phyloP scores from a whole-genome alignment of 2,113 vertebrate species.

The Paedocypris sp. region DNA sequence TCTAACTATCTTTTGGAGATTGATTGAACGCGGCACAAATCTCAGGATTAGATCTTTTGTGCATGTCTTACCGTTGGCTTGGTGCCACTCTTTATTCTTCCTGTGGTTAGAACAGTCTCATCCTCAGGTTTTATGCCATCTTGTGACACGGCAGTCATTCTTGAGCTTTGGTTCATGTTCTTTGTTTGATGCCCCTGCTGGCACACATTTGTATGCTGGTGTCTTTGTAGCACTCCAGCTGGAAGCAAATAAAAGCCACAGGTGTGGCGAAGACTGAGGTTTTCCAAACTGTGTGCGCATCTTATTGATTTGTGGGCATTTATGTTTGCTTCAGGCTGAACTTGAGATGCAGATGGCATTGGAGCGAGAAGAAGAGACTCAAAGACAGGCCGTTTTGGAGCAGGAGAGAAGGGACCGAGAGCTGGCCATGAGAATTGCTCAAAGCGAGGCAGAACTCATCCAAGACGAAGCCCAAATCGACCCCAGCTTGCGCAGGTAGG shows the following conservation, averaged over 20 bases:
- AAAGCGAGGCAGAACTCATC: slow-evolving; percentile 88
- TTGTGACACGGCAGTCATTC: not conserved
- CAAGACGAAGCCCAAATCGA: slow-evolving; percentile 78
- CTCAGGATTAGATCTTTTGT: no score
- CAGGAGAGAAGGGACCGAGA: slow-evolving; percentile 90
- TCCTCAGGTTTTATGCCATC: not conserved
- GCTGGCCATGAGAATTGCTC: slow-evolving; percentile 89
- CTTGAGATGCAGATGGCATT: slow-evolving; percentile 76
- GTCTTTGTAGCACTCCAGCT: not conserved
- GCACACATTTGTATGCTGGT: not conserved
- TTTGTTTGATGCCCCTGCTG: not conserved
- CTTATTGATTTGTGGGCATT: slow-evolving; percentile 10
- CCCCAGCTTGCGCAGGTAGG: slow-evolving; percentile 77
- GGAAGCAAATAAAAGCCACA: not conserved
- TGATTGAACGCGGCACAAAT: no score
- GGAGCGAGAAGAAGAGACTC: slow-evolving; percentile 78
- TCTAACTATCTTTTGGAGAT: no score
- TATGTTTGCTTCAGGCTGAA: slow-evolving; percentile 65
- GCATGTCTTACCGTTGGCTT: no score
- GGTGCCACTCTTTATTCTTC: no score
- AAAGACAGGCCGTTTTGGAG: slow-evolving; percentile 72
- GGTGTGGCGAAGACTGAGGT: not conserved
- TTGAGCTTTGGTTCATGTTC: not conserved
- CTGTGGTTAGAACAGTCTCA: no score
- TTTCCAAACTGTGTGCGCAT: not conserved